phyloP scores from a whole-genome alignment of 2,888 invertebrate species.

The Conops quadrifasciatus region DNA sequence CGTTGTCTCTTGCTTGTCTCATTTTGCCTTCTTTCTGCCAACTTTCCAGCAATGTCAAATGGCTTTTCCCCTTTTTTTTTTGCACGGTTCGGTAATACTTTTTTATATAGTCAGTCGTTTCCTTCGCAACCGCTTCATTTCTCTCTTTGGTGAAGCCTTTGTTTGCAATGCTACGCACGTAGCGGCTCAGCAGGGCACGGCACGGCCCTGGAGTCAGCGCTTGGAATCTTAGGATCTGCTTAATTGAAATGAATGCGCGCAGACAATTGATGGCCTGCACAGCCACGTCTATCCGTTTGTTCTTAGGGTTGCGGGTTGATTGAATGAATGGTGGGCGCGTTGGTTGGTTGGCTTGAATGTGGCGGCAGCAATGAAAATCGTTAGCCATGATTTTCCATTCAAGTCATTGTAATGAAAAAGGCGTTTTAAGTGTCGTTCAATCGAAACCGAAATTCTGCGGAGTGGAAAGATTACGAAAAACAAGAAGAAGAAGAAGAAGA shows the following conservation, averaged over 20 bases:
- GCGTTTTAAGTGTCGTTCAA: background rate
- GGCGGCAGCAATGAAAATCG: background rate
- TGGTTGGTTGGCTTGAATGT: background rate
- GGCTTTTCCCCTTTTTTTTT: background rate
- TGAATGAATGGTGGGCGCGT: background rate
- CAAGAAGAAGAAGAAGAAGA: constrained; percentile 3
- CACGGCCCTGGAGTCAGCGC: background rate
- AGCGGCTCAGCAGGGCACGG: background rate
- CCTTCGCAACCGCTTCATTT: background rate
- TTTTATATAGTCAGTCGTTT: too few relatives aligned
- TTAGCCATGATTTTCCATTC: background rate
- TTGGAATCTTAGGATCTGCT: constrained; percentile 26
- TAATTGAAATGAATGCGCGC: constrained; percentile 35
- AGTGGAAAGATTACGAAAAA: background rate
- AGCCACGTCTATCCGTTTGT: background rate
- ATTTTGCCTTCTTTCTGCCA: background rate
- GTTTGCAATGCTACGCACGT: constrained; percentile 13
- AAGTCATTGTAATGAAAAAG: background rate
- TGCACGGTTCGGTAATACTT: too few relatives aligned
- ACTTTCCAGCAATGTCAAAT: background rate
- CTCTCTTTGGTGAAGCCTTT: constrained; percentile 6
- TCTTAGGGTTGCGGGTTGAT: background rate
- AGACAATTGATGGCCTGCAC: constrained; percentile 3
- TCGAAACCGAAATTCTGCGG: background rate
- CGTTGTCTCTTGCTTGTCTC: too few relatives aligned